A percentile compares a stretch with the other conserved stretches of the same genome.
Evolutionary conservation across 2,113 vertebrate species (phyloP).

Genomic region (Elephas maximus): DNA sequence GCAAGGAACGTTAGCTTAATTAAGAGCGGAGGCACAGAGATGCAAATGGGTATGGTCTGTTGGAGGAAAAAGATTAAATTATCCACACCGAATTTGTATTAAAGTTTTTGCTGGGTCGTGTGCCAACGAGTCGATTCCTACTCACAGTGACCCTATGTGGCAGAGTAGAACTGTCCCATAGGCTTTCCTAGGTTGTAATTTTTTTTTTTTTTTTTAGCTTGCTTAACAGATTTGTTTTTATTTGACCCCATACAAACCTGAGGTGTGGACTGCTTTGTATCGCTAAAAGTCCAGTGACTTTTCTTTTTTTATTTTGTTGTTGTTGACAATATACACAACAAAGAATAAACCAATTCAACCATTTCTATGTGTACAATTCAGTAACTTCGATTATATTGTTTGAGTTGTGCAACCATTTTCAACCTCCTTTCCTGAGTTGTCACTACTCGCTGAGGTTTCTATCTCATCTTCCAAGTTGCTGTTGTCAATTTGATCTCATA

Average conservation of each 20-base stretch:
- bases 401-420: not conserved
- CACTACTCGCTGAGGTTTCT: too few relatives aligned
- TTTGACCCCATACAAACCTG: slow-evolving; percentile 55
- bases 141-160: not conserved
- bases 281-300: slow-evolving; percentile 65
- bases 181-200: not conserved
- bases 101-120: not conserved
- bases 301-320: not conserved
- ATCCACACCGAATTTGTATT: not conserved
- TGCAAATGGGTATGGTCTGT: not conserved
- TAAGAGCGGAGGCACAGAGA: not conserved
- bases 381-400: not conserved
- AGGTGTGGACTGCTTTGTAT: slow-evolving; percentile 57
- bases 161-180: not conserved
- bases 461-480: too few relatives aligned
- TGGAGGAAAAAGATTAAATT: slow-evolving; percentile 7
- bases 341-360: too few relatives aligned
- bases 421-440: not conserved
- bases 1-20: not conserved
- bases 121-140: not conserved
- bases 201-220: not conserved
- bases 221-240: slow-evolving; percentile 66
- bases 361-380: too few relatives aligned
- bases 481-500: not conserved
- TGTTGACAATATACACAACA: too few relatives aligned